Evolutionary conservation across 2,113 vertebrate genomes (phyloP).

Genomic region (Leucoraja erinaceus): DNA sequence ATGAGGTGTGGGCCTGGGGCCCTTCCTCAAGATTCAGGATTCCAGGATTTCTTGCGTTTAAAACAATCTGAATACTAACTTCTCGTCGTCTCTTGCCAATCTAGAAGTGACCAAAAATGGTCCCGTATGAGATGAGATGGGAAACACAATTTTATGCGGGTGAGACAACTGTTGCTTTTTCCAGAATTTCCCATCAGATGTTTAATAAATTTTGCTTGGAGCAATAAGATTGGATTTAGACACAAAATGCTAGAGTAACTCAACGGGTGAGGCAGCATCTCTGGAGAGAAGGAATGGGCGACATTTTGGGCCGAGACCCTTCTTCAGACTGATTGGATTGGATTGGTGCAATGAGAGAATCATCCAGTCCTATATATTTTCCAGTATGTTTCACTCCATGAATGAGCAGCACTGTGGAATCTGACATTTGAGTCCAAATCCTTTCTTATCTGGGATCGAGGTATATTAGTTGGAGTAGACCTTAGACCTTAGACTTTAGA

Average conservation of each 20-base stretch:
- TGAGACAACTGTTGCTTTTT: neutral
- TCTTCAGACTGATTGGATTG: neutral
- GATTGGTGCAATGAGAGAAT: neutral
- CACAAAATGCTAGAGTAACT: too few relatives aligned
- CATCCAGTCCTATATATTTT: neutral
- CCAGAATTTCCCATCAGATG: neutral
- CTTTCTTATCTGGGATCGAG: neutral
- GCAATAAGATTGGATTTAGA: neutral
- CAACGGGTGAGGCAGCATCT: too few relatives aligned
- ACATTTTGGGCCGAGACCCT: too few relatives aligned
- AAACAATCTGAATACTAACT: neutral
- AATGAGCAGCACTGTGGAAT: neutral
- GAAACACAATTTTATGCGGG: neutral
- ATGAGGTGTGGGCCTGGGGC: too few relatives aligned
- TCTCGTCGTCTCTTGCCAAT: neutral
- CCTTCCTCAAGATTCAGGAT: too few relatives aligned
- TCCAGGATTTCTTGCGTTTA: too few relatives aligned
- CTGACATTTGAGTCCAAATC: neutral
- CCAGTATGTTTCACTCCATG: too few relatives aligned
- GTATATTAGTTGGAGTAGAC: neutral
- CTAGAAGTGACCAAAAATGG: neutral
- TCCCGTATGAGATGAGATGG: neutral
- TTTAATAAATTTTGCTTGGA: neutral
- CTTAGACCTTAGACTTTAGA: too few relatives aligned
- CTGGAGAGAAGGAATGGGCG: too few relatives aligned